A percentile compares a stretch with the other conserved stretches of the same genome.
Evolutionary conservation across 2,113 vertebrate species (phyloP).

Genomic region (Antigone vipio): DNA sequence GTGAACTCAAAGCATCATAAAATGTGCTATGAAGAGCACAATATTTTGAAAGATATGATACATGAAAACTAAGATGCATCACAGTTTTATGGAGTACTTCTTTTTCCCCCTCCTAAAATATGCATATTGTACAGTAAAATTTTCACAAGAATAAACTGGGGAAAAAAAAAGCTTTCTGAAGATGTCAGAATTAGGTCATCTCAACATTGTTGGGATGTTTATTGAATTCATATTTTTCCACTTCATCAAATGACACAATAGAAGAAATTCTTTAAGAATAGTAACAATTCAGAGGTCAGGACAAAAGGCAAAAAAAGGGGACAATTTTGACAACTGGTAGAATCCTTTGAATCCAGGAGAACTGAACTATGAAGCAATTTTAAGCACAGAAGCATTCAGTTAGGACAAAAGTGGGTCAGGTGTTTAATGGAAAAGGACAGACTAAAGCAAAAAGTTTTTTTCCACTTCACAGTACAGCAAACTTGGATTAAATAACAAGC

Average conservation of each 20-base stretch:
- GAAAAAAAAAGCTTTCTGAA: not conserved
- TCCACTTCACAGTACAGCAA: slow-evolving; percentile 1
- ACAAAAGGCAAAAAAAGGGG: slow-evolving; percentile 24
- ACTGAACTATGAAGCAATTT: slow-evolving; percentile 38
- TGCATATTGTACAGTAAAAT: not conserved
- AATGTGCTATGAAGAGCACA: not conserved
- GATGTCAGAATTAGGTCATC: not conserved
- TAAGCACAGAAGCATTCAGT: slow-evolving; percentile 23
- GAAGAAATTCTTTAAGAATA: slow-evolving; percentile 13
- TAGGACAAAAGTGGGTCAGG: slow-evolving; percentile 53
- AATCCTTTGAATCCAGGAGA: slow-evolving; percentile 33
- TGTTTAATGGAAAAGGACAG: slow-evolving; percentile 50
- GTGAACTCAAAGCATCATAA: not conserved
- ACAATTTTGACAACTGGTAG: not conserved
- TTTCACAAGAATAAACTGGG: not conserved
- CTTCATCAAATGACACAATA: not conserved
- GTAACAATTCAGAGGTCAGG: slow-evolving; percentile 28
- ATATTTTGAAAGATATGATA: not conserved
- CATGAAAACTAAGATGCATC: not conserved
- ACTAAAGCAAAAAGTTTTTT: slow-evolving; percentile 14
- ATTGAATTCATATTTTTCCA: slow-evolving; percentile 23
- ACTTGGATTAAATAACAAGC: slow-evolving; percentile 3
- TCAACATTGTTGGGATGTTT: slow-evolving; percentile 6
- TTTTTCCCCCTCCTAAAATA: not conserved
- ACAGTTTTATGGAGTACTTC: not conserved